Evolutionary conservation across 2,888 invertebrate species (phyloP).

Genomic region (Eristalis intricaria): DNA sequence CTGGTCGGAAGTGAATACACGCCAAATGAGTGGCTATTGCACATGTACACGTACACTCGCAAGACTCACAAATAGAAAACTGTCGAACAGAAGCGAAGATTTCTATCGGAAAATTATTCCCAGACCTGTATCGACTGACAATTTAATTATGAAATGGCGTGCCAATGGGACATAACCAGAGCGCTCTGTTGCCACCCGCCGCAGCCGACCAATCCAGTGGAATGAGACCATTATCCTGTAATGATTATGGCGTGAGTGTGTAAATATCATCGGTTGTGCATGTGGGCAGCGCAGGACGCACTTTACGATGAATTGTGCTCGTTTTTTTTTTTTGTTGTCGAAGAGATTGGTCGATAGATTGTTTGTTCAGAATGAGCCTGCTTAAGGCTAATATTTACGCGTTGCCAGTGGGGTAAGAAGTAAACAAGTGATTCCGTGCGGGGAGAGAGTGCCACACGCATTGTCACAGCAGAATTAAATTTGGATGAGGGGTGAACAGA

Average conservation of each 20-base stretch:
- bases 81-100: conserved; percentile 35
- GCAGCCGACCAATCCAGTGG: background rate
- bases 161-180: conserved; percentile 53
- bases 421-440: background rate
- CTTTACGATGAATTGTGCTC: conserved; percentile 14
- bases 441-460: background rate
- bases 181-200: conserved; percentile 30
- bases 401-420: background rate
- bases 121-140: conserved; percentile 56
- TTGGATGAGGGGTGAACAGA: background rate
- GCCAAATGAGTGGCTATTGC: background rate
- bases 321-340: background rate
- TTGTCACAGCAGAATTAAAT: background rate
- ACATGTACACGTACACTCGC: background rate
- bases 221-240: conserved; percentile 51
- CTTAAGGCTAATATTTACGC: background rate
- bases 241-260: conserved; percentile 34
- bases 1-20: background rate
- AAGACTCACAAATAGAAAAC: background rate
- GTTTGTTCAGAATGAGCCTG: conserved; percentile 1
- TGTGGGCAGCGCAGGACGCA: background rate
- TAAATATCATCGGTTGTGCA: conserved; percentile 32
- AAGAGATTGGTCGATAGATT: conserved; percentile 19
- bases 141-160: conserved; percentile 67
- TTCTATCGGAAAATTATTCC: conserved; percentile 40